Evolutionary conservation across 2,113 vertebrate species (phyloP).

Genomic region (Megatriorchis doriae): DNA sequence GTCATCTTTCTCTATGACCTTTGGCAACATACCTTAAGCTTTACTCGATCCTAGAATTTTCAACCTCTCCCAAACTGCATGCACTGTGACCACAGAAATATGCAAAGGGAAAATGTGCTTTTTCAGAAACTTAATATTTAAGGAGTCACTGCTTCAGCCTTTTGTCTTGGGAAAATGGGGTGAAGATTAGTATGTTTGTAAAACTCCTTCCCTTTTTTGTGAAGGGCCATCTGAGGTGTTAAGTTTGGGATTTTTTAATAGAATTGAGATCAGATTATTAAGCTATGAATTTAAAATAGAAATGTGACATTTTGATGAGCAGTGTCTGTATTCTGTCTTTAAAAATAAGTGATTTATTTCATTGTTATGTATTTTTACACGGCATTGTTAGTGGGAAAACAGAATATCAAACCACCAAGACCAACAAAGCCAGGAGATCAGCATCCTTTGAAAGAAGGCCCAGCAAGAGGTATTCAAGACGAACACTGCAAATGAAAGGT

Average conservation of each 20-base stretch:
- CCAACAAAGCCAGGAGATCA: constrained; percentile 90
- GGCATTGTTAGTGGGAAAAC: constrained; percentile 86
- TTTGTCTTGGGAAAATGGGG: background rate
- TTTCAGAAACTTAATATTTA: background rate
- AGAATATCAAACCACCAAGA: constrained; percentile 98
- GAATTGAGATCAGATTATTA: background rate
- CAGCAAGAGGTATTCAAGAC: constrained; percentile 93
- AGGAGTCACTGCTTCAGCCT: background rate
- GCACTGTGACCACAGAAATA: background rate
- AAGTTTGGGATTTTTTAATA: background rate
- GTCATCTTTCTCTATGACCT: background rate
- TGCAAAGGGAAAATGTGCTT: background rate
- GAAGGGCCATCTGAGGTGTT: background rate
- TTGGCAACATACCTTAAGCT: background rate
- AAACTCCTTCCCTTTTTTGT: background rate
- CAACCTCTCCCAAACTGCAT: rapidly evolving
- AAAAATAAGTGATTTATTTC: background rate
- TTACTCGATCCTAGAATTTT: background rate
- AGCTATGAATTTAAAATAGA: background rate
- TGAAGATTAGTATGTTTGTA: background rate
- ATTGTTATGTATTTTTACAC: background rate
- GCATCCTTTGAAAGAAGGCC: constrained; percentile 95
- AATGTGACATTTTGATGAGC: background rate
- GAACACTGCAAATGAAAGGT: constrained; percentile 89
- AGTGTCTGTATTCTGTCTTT: background rate